Conservation (phyloP, 2,113 vertebrate genomes). For the Tiliqua scincoides region DNA sequence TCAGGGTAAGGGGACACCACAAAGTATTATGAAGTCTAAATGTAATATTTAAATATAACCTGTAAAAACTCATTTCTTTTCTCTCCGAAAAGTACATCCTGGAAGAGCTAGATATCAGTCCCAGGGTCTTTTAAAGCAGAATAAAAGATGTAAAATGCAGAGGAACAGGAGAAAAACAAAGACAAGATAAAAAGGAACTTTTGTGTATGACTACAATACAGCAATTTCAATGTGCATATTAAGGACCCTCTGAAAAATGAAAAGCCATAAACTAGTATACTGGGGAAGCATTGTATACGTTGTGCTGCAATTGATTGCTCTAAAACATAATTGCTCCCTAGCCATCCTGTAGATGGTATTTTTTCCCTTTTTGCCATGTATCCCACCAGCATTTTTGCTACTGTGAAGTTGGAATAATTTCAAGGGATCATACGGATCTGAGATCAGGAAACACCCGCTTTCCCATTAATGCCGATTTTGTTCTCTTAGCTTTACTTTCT, state of each 20-base stretch:
- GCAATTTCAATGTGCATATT: conserved; percentile 32
- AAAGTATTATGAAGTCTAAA: background rate
- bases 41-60: background rate
- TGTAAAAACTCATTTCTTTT: background rate
- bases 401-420: conserved; percentile 4
- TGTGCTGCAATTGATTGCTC: conserved; percentile 50
- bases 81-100: background rate
- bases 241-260: conserved; percentile 45
- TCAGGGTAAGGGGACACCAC: no score
- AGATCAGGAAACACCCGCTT: conserved; percentile 41
- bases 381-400: conserved; percentile 37
- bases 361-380: conserved; percentile 40
- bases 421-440: conserved; percentile 29
- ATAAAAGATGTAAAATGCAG: conserved; percentile 18
- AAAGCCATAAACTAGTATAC: conserved; percentile 38
- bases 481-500: conserved; percentile 23
- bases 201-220: conserved; percentile 22
- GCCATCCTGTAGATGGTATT: background rate
- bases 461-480: conserved; percentile 38
- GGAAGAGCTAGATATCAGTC: background rate
- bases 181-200: conserved; percentile 14
- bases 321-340: conserved; percentile 58
- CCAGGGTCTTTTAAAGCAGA: background rate
- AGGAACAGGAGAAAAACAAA: background rate
- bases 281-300: conserved; percentile 44